phyloP scores from a whole-genome alignment of 2,888 invertebrate species.

The Oligia strigilis region DNA sequence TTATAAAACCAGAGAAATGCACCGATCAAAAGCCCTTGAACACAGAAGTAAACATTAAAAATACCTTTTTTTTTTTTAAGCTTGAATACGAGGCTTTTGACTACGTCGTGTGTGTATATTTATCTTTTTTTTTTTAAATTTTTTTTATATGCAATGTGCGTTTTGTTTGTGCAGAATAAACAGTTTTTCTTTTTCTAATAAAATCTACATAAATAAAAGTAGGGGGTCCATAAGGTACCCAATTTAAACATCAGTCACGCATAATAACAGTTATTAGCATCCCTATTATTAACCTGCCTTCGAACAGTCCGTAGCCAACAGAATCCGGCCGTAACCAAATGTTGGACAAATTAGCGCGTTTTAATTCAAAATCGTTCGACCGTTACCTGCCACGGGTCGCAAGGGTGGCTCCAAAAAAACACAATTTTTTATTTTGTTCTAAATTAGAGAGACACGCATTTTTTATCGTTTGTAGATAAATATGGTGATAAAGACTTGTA shows the following conservation, averaged over 20 bases:
- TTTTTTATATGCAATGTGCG: too few species aligned
- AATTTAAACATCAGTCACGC: conserved; percentile 56
- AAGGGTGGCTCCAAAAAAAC: conserved; percentile 50
- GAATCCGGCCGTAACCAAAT: conserved; percentile 58
- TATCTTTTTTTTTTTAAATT: too few species aligned
- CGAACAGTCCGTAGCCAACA: conserved; percentile 46
- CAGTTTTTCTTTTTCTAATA: too few species aligned
- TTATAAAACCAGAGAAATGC: background rate
- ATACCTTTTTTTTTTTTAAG: too few species aligned
- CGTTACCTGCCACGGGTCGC: conserved; percentile 55
- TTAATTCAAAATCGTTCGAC: conserved; percentile 69
- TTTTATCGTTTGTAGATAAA: conserved; percentile 50
- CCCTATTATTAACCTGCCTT: conserved; percentile 42
- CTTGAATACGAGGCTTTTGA: too few species aligned
- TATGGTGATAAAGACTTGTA: conserved; percentile 48
- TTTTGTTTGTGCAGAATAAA: too few species aligned
- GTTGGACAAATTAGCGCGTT: conserved; percentile 73
- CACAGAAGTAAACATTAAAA: background rate
- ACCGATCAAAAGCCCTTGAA: background rate
- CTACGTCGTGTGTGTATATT: too few species aligned
- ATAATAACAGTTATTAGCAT: conserved; percentile 59
- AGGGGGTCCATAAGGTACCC: conserved; percentile 19
- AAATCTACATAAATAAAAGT: conserved; percentile 22
- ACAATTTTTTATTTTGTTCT: conserved; percentile 53
- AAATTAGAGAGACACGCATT: conserved; percentile 60